Evolutionary conservation across 1,140 invertebrate genomes (phyloP).

Genomic region (Pygmarrhopalites habei): DNA sequence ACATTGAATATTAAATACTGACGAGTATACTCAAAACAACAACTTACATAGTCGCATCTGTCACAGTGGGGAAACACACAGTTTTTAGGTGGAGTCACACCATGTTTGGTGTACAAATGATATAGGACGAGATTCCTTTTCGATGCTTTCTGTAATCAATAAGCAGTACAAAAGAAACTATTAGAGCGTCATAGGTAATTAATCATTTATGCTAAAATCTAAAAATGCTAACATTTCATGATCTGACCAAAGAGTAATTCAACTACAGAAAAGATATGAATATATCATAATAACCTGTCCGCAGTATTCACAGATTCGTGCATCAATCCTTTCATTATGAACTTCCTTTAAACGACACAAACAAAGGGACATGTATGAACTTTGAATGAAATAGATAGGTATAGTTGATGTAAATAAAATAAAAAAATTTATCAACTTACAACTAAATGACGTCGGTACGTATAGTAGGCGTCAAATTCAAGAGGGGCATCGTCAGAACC

Average conservation of each 20-base stretch:
- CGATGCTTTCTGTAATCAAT: slow-evolving; percentile 60
- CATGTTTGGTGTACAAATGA: slow-evolving; percentile 72
- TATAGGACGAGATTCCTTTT: slow-evolving; percentile 69
- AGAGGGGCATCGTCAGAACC: slow-evolving; percentile 53
- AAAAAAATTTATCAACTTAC: slow-evolving; percentile 16
- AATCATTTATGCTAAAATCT: too few species aligned
- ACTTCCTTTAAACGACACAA: slow-evolving; percentile 53
- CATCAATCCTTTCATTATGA: slow-evolving; percentile 70
- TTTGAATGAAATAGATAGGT: too few species aligned
- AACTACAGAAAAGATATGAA: too few species aligned
- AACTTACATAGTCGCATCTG: slow-evolving; percentile 62
- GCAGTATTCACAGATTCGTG: slow-evolving; percentile 73
- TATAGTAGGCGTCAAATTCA: slow-evolving; percentile 65
- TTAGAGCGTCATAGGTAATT: too few species aligned
- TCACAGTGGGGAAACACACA: slow-evolving; percentile 67
- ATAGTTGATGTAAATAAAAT: slow-evolving; percentile 10
- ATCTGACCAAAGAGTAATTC: too few species aligned
- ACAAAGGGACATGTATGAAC: neutral
- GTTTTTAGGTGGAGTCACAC: slow-evolving; percentile 58
- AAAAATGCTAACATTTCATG: too few species aligned
- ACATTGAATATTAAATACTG: too few species aligned
- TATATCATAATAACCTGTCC: too few species aligned
- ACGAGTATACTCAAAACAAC: too few species aligned
- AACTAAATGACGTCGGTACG: slow-evolving; percentile 65
- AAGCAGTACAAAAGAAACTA: too few species aligned